These are phyloP conservation scores for Dryomyza anilis DNA, from an alignment of 2,888 invertebrate species.

Conservation along the genomic window DNA sequence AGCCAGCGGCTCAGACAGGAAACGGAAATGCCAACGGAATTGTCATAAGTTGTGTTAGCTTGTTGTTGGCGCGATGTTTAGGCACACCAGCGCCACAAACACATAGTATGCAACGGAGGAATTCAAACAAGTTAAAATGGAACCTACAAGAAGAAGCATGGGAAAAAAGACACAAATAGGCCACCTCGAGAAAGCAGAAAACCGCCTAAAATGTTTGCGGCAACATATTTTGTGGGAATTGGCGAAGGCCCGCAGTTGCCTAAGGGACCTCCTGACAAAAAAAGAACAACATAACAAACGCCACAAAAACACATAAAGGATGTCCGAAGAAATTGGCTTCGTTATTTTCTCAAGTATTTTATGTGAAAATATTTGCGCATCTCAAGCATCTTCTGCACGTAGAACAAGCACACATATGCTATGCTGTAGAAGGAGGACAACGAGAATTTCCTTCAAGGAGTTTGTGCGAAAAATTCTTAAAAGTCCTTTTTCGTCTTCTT, in stretches of 20 bases:
- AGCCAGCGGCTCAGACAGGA: neutral
- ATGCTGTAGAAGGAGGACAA: too few relatives aligned
- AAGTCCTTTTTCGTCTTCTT: neutral
- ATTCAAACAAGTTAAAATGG: neutral
- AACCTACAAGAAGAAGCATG: neutral
- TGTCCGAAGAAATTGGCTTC: constrained; percentile 27
- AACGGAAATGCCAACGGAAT: constrained; percentile 18
- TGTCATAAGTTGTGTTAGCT: constrained; percentile 15
- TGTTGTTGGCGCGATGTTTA: neutral
- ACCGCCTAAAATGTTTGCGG: constrained; percentile 1
- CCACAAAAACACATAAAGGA: neutral
- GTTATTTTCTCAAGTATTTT: constrained; percentile 23
- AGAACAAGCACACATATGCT: neutral
- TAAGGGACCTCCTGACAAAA: neutral
- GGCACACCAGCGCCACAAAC: too few relatives aligned
- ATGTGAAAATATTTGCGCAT: constrained; percentile 20
- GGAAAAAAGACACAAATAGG: too few relatives aligned
- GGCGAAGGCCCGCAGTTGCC: neutral
- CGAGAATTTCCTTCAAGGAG: neutral
- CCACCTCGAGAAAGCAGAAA: too few relatives aligned
- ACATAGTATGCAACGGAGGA: neutral
- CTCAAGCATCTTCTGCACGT: constrained; percentile 12
- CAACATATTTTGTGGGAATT: constrained; percentile 8
- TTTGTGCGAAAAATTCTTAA: neutral
- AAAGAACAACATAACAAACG: too few relatives aligned